phyloP scores from a whole-genome alignment of 2,888 invertebrate genomes.

The Oegoconia quadripuncta region DNA sequence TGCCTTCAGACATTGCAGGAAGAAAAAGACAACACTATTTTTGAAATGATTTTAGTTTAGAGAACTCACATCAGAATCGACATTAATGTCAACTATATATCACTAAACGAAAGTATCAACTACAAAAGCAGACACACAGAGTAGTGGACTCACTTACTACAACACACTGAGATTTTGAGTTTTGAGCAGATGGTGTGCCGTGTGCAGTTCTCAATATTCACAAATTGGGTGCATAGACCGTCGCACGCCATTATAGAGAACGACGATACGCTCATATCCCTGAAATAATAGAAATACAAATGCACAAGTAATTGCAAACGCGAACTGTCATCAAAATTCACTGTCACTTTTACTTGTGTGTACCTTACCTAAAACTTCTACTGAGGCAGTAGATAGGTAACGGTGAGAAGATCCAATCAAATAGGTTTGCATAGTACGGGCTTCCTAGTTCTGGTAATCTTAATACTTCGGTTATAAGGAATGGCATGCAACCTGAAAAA shows the following conservation, averaged over 20 bases:
- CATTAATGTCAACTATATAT: too few species aligned
- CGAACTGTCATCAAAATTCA: too few species aligned
- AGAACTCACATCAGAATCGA: too few species aligned
- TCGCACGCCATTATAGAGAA: constrained; percentile 60
- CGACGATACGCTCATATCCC: constrained; percentile 65
- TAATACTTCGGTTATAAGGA: constrained; percentile 84
- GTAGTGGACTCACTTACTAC: constrained; percentile 65
- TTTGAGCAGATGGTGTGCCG: constrained; percentile 52
- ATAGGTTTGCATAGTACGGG: constrained; percentile 77
- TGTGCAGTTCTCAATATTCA: constrained; percentile 54
- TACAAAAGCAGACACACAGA: neutral
- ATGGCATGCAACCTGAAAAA: constrained; percentile 84
- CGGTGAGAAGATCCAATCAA: constrained; percentile 85
- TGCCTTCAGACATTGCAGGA: too few species aligned
- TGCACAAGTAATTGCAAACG: constrained; percentile 6
- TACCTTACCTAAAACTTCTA: constrained; percentile 61
- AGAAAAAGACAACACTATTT: too few species aligned
- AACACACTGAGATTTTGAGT: constrained; percentile 62
- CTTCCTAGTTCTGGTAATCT: constrained; percentile 82
- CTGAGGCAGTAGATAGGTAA: constrained; percentile 82
- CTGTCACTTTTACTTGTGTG: too few species aligned
- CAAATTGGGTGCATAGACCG: constrained; percentile 50
- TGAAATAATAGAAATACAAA: constrained; percentile 20
- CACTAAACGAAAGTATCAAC: too few species aligned
- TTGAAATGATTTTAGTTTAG: too few species aligned